Conservation (phyloP, 1,140 invertebrate genomes). For the Lasioglossum baleicum region DNA sequence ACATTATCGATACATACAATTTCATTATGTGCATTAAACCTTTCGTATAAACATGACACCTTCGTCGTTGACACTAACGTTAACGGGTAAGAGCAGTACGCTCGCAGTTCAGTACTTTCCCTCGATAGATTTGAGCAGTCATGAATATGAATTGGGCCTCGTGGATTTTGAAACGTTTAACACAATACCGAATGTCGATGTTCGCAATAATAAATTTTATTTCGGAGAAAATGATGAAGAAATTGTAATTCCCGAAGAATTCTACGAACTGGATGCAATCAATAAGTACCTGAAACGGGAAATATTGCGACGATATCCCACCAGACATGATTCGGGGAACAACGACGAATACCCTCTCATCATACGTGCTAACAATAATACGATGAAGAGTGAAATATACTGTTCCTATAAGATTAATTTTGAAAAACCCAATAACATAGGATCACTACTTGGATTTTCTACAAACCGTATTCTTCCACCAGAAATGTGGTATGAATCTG, state of each 20-base stretch:
- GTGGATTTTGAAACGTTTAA: not conserved
- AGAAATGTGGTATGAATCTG: constrained; percentile 40
- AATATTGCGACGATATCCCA: constrained; percentile 11
- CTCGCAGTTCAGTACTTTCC: too few species aligned
- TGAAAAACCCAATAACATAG: too few species aligned
- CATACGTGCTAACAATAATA: too few species aligned
- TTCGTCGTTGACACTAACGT: too few species aligned
- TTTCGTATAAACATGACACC: too few species aligned
- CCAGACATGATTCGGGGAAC: not conserved
- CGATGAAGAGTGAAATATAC: too few species aligned
- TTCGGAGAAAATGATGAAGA: not conserved
- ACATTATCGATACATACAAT: too few species aligned
- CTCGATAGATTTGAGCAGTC: not conserved
- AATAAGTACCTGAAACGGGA: not conserved
- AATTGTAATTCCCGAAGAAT: not conserved
- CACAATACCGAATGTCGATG: not conserved
- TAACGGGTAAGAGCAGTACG: too few species aligned
- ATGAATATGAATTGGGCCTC: not conserved
- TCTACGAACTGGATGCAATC: constrained; percentile 1
- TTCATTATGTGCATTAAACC: too few species aligned
- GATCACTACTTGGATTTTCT: constrained; percentile 46
- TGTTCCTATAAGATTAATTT: too few species aligned
- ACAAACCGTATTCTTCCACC: constrained; percentile 26
- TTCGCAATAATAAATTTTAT: not conserved
- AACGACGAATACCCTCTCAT: too few species aligned